phyloP scores from a whole-genome alignment of 2,888 invertebrate genomes.

The Herminia tarsipennalis region DNA sequence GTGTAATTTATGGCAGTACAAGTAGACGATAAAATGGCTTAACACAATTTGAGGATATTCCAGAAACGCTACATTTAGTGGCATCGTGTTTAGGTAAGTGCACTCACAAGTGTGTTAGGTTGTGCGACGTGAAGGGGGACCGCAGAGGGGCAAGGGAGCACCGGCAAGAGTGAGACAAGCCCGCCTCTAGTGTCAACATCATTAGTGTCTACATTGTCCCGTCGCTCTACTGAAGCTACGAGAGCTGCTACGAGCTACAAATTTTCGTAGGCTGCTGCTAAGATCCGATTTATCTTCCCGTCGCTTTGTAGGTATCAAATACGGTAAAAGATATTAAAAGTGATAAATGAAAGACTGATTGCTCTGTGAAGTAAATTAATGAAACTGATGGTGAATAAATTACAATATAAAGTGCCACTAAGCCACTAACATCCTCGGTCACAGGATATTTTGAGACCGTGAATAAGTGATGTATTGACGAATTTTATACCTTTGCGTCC shows the following conservation, averaged over 20 bases:
- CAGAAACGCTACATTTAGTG: slow-evolving; percentile 57
- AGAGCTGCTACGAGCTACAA: slow-evolving; percentile 58
- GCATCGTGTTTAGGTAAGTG: slow-evolving; percentile 55
- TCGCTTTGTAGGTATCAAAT: too few species aligned
- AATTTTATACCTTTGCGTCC: slow-evolving; percentile 9
- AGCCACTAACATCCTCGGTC: too few species aligned
- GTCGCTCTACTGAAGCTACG: slow-evolving; percentile 61
- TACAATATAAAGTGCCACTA: too few species aligned
- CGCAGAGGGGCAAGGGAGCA: slow-evolving; percentile 37
- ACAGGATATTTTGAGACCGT: too few species aligned
- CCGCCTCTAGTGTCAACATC: slow-evolving; percentile 80
- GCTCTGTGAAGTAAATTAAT: not conserved
- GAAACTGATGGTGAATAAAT: too few species aligned
- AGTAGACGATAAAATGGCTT: slow-evolving; percentile 43
- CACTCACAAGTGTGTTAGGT: slow-evolving; percentile 50
- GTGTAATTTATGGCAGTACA: slow-evolving; percentile 18
- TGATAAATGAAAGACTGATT: not conserved
- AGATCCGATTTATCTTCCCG: slow-evolving; percentile 10
- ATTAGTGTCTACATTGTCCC: slow-evolving; percentile 71
- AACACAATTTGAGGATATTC: slow-evolving; percentile 60
- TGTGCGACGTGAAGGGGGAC: slow-evolving; percentile 30
- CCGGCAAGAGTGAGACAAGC: slow-evolving; percentile 59
- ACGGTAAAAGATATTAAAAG: not conserved
- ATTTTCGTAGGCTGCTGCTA: slow-evolving; percentile 38
- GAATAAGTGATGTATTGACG: slow-evolving; percentile 4